Conservation (phyloP, 2,888 invertebrate species). For the Odiellus spinosus region DNA sequence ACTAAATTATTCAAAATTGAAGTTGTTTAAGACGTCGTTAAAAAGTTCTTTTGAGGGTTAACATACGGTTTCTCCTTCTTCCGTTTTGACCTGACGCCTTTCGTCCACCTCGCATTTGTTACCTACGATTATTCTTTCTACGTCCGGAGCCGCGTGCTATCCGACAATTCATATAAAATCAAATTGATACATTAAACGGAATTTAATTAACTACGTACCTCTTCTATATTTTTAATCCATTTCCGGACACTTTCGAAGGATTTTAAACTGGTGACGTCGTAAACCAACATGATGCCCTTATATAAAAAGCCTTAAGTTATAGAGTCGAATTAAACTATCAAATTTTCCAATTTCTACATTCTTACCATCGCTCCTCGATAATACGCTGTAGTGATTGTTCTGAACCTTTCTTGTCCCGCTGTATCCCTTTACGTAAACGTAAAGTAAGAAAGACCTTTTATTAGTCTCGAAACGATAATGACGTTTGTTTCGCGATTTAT, state of each 20-base stretch:
- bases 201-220: conserved; percentile 32
- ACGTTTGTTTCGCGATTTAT: too few species aligned
- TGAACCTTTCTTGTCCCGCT: conserved; percentile 95
- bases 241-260: conserved; percentile 98
- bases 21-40: too few species aligned
- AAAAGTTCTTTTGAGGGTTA: too few species aligned
- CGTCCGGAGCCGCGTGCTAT: conserved; percentile 87
- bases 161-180: conserved; percentile 5
- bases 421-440: conserved; percentile 60
- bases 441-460: not conserved
- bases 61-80: conserved; percentile 60
- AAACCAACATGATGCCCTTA: conserved; percentile 90
- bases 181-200: conserved; percentile 1
- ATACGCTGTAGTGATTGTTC: conserved; percentile 98
- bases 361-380: conserved; percentile 88
- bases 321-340: not conserved
- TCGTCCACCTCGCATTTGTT: conserved; percentile 98
- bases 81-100: conserved; percentile 86
- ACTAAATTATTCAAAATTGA: conserved; percentile 38
- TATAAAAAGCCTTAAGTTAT: conserved; percentile 13
- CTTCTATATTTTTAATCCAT: conserved; percentile 98
- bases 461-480: too few species aligned
- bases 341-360: conserved; percentile 4
- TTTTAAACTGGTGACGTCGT: conserved; percentile 98
- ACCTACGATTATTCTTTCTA: conserved; percentile 96